Base-by-base conservation (phyloP, 1,140 invertebrate species). In the Drosophila kurseongensis region DNA sequence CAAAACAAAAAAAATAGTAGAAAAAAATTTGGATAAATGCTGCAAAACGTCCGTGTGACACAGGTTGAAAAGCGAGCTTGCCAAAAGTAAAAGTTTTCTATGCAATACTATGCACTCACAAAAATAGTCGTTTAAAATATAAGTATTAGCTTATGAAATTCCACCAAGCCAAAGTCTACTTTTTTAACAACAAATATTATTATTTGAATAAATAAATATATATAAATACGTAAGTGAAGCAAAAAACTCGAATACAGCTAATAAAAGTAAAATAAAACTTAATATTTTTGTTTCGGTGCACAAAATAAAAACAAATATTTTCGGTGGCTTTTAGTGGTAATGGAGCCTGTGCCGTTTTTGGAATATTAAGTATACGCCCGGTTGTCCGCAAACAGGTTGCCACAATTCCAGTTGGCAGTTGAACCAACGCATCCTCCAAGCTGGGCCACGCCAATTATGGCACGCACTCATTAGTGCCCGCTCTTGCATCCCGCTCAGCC, bases 381-480 rank as follows among this genome's bases (percentile, higher is more conserved):
- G 2, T 29, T n/a, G 16, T 13, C 54, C 54, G 48, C 65, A 72
- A 58, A 60, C 68, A 73, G 55, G 41, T 62, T 60, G 57, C 47
- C 32, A 23, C 36, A 41, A 40, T 63, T 40, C 48, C 50, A 47
- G 13, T 23, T 29, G 44, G 9, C 40, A n/a, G 41, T 16, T 63
- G 69, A 14, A 55, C 27, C 29, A 78, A 75, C 59, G 57, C 67
- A 76, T 81, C 62, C 69, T 66, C 45, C 55, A 72, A 51, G 35
- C 38, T 50, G 66, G 16, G 42, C 51, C 59, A 32, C 47, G 42
- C 57, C 67, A 80, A 77, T 84, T 85, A 74, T 77, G 77, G 73
- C 81, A 80, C 63, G 77, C 81, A 84, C 73, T 80, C 73, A 80
- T 84, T 74, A 78, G 74, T 85, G 62, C 44, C 32, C 57, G 45